Percentiles rank a stretch among this genome's conserved stretches.
These are phyloP conservation scores for Sebastes miniatus DNA, from an alignment of 2,797 vertebrate species.

Conservation along the genomic window DNA sequence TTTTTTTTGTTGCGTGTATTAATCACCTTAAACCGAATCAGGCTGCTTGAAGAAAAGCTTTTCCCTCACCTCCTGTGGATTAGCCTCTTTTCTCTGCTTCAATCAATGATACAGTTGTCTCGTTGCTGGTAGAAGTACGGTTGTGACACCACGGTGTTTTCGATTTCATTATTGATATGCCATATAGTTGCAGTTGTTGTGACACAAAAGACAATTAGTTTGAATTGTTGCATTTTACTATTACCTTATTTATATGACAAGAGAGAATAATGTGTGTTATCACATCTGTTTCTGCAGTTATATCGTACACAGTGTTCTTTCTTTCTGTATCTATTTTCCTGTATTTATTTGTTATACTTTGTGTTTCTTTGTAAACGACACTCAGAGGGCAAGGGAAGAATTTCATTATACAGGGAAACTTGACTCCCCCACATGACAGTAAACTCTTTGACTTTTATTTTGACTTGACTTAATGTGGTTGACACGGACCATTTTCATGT, in stretches of 20 bases:
- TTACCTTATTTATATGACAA: not conserved
- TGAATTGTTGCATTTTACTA: not conserved
- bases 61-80: conserved; percentile 42
- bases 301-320: not conserved
- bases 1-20: conserved; percentile 36
- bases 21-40: conserved; percentile 54
- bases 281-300: not conserved
- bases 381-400: no score
- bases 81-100: conserved; percentile 33
- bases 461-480: not conserved
- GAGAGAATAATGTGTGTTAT: not conserved
- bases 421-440: no score
- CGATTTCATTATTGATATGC: not conserved
- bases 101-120: conserved; percentile 34
- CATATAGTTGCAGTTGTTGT: not conserved
- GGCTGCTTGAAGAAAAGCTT: conserved; percentile 33
- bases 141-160: not conserved
- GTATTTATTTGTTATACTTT: no score
- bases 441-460: no score
- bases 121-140: conserved; percentile 1
- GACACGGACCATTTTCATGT: not conserved
- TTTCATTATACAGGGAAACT: no score
- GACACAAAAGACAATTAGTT: not conserved
- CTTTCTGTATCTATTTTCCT: no score
- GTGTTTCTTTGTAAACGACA: no score